Evolutionary conservation across 2,797 vertebrate genomes (phyloP).

Genomic region (Clarias pachynema): DNA sequence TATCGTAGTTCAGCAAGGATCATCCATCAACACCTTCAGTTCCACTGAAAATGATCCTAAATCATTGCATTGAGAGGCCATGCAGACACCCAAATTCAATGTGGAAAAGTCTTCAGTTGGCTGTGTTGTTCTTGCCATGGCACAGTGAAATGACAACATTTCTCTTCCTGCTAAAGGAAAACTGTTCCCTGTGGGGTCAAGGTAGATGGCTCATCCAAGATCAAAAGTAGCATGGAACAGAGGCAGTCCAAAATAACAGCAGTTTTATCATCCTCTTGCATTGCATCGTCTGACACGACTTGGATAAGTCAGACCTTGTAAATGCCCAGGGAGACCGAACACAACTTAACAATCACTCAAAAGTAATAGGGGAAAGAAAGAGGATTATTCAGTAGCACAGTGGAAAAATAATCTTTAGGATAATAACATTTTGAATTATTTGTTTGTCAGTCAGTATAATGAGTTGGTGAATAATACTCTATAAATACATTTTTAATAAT

Average conservation of each 20-base stretch:
- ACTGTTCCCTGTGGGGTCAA: constrained; percentile 68
- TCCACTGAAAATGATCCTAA: constrained; percentile 60
- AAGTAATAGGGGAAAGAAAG: constrained; percentile 27
- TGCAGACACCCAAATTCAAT: constrained; percentile 55
- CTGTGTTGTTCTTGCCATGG: constrained; percentile 72
- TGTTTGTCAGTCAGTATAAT: constrained; percentile 19
- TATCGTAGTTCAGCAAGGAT: constrained; percentile 47
- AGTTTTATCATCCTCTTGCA: constrained; percentile 37
- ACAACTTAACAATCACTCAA: constrained; percentile 47
- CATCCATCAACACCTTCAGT: constrained; percentile 62
- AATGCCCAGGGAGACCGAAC: constrained; percentile 33
- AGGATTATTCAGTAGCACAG: constrained; percentile 12
- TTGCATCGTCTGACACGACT: constrained; percentile 20
- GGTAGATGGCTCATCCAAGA: constrained; percentile 67
- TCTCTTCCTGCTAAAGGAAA: constrained; percentile 71
- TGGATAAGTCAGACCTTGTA: constrained; percentile 14
- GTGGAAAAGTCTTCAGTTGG: constrained; percentile 69
- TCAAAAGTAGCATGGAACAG: constrained; percentile 64
- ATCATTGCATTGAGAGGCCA: constrained; percentile 58
- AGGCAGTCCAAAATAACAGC: constrained; percentile 51
- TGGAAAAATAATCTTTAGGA: constrained; percentile 34
- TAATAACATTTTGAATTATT: constrained; percentile 14
- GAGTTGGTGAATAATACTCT: not conserved
- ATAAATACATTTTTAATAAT: constrained; percentile 1
- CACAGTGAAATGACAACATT: constrained; percentile 65